Evolutionary conservation across 1,140 invertebrate species (phyloP).

Genomic region (Varroa destructor): DNA sequence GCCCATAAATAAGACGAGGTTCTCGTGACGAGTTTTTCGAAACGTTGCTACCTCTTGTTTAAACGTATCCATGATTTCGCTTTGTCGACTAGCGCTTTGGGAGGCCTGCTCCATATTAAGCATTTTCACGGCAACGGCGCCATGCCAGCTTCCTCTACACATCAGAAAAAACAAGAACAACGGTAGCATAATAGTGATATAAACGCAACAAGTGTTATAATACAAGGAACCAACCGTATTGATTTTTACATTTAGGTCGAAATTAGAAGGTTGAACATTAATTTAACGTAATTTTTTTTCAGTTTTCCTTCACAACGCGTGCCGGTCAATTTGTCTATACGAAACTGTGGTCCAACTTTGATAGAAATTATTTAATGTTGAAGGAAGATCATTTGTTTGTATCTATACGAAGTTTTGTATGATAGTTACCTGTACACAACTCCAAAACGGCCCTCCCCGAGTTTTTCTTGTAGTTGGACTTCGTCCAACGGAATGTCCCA

Average conservation of each 20-base stretch:
- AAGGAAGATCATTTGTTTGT: too few relatives aligned
- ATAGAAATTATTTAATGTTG: too few relatives aligned
- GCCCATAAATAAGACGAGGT: slow-evolving; percentile 96
- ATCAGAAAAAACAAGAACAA: too few relatives aligned
- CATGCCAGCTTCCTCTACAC: slow-evolving; percentile 82
- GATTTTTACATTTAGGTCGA: too few relatives aligned
- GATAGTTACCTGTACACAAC: slow-evolving; percentile 57
- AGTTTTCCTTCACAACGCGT: too few relatives aligned
- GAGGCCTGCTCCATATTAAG: slow-evolving; percentile 69
- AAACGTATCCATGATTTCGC: slow-evolving; percentile 80
- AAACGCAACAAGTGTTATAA: neutral
- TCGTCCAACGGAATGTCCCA: slow-evolving; percentile 97
- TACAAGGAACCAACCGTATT: too few relatives aligned
- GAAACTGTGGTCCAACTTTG: too few relatives aligned
- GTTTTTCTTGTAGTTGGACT: slow-evolving; percentile 65
- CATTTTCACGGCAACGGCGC: slow-evolving; percentile 94
- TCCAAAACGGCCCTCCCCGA: slow-evolving; percentile 78
- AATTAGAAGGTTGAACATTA: too few relatives aligned
- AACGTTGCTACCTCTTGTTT: slow-evolving; percentile 87
- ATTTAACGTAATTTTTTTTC: too few relatives aligned
- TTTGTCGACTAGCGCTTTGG: slow-evolving; percentile 51
- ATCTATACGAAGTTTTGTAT: too few relatives aligned
- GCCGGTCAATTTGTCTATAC: too few relatives aligned
- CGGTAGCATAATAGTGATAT: too few relatives aligned
- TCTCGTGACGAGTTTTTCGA: slow-evolving; percentile 94